Base-by-base conservation (phyloP, 2,888 invertebrate genomes). In the Brachylomia viminalis region DNA sequence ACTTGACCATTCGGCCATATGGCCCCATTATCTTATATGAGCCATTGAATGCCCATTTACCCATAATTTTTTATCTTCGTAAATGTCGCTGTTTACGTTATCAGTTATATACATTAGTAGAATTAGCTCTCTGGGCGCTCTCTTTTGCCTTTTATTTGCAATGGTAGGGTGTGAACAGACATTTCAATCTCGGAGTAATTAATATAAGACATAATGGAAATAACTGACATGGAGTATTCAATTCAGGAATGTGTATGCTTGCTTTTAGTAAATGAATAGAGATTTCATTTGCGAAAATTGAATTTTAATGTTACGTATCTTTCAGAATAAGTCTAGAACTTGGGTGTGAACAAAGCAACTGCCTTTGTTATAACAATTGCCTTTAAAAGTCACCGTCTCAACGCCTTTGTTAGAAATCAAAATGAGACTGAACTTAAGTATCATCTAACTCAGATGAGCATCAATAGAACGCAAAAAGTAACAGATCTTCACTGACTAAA, bases 391-490 rank as follows among this genome's bases (percentile, higher is more conserved):
- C 13, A 33, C 23, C 33, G 15, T 20, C 17, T 13, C 2, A 10
- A 17, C 17, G 52, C 52, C 56, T 74, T 77, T 72, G 59, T 85
- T 47, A 1, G n/a, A 58, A 27, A 80, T 33, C 20, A 70, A 56
- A 71, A 64, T 47, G 56, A 78, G 73, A 7, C 78, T 83, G 73
- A 58, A 74, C 27, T 58, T 49, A 85, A 86, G 80, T 83, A 65
- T 84, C 83, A 85, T 86, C 82, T 85, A 59, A 83, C 69, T 75
- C 75, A 83, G 85, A 87, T 79, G 84, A 83, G 72, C 79, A 77
- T 80, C 85, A 86, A 82, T 83, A 75, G 75, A 84, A 82, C 81
- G 82, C 77, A 80, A 79, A 84, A 86, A 87, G 87, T 89, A 89
- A 84, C 86, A 82, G 82, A 88, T 85, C 79, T 75, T 80, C 72